Percentiles rank a stretch among this genome's conserved stretches.
These are phyloP conservation scores for Trachythela sp. DNA, from an alignment of 64 coral and sea anemone species.

Conservation along the genomic window DNA sequence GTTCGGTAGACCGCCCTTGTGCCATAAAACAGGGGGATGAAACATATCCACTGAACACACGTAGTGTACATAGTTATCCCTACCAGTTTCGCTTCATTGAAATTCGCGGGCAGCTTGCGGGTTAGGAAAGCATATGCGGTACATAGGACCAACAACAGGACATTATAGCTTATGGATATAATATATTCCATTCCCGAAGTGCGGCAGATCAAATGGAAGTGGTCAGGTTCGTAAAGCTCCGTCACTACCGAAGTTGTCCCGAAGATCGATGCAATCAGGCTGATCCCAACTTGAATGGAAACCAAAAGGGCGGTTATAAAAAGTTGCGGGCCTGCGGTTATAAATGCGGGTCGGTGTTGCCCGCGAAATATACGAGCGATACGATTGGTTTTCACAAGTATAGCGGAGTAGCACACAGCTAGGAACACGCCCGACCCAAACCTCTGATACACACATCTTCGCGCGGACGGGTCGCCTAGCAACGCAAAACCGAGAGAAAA, in stretches of 20 bases:
- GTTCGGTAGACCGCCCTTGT: slow-evolving; percentile 42
- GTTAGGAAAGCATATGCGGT: slow-evolving; percentile 81
- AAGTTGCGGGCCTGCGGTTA: slow-evolving; percentile 71
- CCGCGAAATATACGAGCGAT: slow-evolving; percentile 88
- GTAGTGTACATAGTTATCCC: slow-evolving; percentile 87
- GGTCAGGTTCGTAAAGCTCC: slow-evolving; percentile 19
- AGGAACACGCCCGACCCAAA: slow-evolving; percentile 66
- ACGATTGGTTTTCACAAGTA: slow-evolving; percentile 83
- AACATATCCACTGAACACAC: slow-evolving; percentile 79
- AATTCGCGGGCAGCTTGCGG: slow-evolving; percentile 76
- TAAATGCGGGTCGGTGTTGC: slow-evolving; percentile 57
- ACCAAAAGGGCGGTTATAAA: slow-evolving; percentile 62
- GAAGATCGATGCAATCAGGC: slow-evolving; percentile 46
- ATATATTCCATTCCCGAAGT: slow-evolving; percentile 29
- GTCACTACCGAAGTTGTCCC: slow-evolving; percentile 8
- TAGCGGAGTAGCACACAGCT: slow-evolving; percentile 65
- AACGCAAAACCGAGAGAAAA: slow-evolving; percentile 57
- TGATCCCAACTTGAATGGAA: slow-evolving; percentile 49
- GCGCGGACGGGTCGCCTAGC: slow-evolving; percentile 25
- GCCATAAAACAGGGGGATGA: slow-evolving; percentile 71
- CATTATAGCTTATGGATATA: slow-evolving; percentile 60
- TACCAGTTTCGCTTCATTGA: slow-evolving; percentile 87
- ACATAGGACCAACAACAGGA: slow-evolving; percentile 61
- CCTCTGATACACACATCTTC: slow-evolving; percentile 58
- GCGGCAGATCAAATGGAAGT: slow-evolving; percentile 53